Evolutionary conservation across 2,888 invertebrate species (phyloP).

Genomic region (Sepiola atlantica): DNA sequence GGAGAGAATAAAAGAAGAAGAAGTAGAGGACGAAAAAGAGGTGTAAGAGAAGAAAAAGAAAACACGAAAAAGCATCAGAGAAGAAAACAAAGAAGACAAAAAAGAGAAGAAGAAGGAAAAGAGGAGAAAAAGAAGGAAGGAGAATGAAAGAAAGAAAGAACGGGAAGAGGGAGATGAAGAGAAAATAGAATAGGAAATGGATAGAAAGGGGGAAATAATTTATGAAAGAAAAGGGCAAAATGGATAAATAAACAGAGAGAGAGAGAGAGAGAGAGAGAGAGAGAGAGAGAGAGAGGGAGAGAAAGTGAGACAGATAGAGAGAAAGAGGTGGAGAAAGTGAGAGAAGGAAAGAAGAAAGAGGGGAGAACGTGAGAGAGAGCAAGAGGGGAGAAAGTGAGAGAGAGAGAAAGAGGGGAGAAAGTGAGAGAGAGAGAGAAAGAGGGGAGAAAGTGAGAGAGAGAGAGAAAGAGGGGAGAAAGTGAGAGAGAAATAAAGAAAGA

Average conservation of each 20-base stretch:
- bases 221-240: neutral
- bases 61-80: neutral
- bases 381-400: neutral
- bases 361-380: neutral
- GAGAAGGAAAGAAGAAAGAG: neutral
- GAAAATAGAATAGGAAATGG: neutral
- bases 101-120: neutral
- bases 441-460: neutral
- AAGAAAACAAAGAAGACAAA: neutral
- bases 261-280: neutral
- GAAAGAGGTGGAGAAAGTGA: neutral
- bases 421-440: neutral
- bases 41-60: neutral
- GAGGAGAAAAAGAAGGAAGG: neutral
- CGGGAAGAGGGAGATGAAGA: neutral
- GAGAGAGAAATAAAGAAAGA: neutral
- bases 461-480: neutral
- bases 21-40: neutral
- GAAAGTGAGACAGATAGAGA: neutral
- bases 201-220: neutral
- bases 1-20: no score
- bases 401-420: neutral
- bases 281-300: neutral
- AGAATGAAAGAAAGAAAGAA: neutral
- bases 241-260: neutral